Evolutionary conservation across 2,113 vertebrate species (phyloP).

Genomic region (Phalacrocorax carbo): DNA sequence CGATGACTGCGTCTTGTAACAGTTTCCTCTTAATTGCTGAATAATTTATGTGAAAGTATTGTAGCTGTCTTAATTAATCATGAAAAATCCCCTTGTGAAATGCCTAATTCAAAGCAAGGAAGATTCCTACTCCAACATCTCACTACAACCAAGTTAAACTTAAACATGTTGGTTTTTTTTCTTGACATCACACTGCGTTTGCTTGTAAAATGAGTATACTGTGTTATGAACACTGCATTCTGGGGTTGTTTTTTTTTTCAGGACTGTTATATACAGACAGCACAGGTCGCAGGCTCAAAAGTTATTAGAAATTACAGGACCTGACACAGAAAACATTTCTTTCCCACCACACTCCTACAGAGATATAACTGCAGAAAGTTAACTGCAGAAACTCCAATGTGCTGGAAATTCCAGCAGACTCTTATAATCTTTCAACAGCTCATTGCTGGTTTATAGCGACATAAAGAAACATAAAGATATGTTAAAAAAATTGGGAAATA

Average conservation of each 20-base stretch:
- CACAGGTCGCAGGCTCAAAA: background rate
- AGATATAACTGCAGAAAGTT: background rate
- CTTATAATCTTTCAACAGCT: background rate
- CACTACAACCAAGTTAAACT: background rate
- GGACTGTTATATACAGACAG: background rate
- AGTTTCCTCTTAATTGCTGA: slow-evolving; percentile 42
- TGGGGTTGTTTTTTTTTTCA: background rate
- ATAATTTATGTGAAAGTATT: slow-evolving; percentile 57
- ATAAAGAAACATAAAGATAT: background rate
- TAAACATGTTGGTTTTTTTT: background rate
- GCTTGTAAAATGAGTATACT: background rate
- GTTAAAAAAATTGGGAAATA: background rate
- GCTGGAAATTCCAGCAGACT: background rate
- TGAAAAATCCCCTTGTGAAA: slow-evolving; percentile 11
- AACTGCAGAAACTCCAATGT: too few relatives aligned
- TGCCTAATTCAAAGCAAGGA: slow-evolving; percentile 6
- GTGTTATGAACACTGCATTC: background rate
- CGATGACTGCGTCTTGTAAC: slow-evolving; percentile 22
- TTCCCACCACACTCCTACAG: background rate
- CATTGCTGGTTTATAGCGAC: background rate
- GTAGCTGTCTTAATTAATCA: slow-evolving; percentile 61
- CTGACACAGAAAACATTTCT: background rate
- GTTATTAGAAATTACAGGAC: background rate
- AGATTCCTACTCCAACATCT: background rate
- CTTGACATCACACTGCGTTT: background rate